A percentile compares a stretch with the other conserved stretches of the same genome.
Conservation (phyloP, 2,113 vertebrate genomes). For the Anarrhichthys ocellatus region DNA sequence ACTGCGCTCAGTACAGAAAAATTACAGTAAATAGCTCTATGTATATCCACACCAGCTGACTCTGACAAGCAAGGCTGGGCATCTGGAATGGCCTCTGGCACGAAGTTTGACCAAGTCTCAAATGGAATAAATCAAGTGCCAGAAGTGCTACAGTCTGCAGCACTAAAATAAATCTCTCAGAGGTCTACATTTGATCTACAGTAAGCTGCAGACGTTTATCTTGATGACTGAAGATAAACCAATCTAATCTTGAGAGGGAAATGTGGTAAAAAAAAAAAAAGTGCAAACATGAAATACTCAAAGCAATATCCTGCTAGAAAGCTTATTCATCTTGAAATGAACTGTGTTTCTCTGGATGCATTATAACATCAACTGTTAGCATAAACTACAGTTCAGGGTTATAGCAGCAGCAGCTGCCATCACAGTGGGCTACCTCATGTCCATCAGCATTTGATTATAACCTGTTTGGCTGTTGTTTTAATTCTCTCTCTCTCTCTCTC, state of each 20-base stretch:
- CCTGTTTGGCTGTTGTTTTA: neutral
- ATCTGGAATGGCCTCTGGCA: conserved; percentile 42
- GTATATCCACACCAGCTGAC: conserved; percentile 10
- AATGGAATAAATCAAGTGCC: conserved; percentile 48
- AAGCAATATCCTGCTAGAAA: conserved; percentile 28
- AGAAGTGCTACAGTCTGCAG: conserved; percentile 37
- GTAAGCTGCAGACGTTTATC: conserved; percentile 47
- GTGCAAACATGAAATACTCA: conserved; percentile 42
- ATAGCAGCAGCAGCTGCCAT: conserved; percentile 27
- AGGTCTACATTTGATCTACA: conserved; percentile 55
- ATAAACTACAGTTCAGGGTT: neutral
- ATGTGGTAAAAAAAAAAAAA: conserved; percentile 38
- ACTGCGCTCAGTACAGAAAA: neutral
- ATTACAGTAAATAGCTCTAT: neutral
- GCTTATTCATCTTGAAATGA: neutral
- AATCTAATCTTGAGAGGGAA: conserved; percentile 59
- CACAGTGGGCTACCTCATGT: conserved; percentile 14
- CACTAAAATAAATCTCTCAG: conserved; percentile 43
- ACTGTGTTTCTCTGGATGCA: neutral
- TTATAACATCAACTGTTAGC: neutral
- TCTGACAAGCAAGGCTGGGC: conserved; percentile 36
- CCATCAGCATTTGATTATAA: neutral
- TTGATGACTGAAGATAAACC: conserved; percentile 39
- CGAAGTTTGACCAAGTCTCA: conserved; percentile 42
- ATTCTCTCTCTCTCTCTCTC: neutral